phyloP scores from a whole-genome alignment of 2,888 invertebrate genomes.

The Caenorhabditis drosophilae region DNA sequence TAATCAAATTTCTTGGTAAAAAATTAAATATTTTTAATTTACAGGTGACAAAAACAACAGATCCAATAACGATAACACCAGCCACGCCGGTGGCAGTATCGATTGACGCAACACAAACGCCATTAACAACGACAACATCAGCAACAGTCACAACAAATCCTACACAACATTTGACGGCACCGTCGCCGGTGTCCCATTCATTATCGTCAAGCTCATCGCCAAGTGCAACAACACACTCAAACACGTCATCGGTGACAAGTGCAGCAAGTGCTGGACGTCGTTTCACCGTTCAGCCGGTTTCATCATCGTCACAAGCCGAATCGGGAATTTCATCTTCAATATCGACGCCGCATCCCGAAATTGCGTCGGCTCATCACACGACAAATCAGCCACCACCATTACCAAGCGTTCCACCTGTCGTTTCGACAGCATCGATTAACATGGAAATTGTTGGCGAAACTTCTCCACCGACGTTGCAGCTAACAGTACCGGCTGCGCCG shows the following conservation, averaged over 20 bases:
- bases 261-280: conserved; percentile 37
- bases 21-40: neutral
- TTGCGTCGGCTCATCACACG: neutral
- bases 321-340: conserved; percentile 46
- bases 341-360: conserved; percentile 39
- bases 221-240: conserved; percentile 49
- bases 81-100: conserved; percentile 11
- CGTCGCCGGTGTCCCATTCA: conserved; percentile 36
- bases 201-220: conserved; percentile 46
- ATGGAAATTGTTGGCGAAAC: conserved; percentile 7
- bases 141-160: conserved; percentile 6
- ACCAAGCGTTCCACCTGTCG: conserved; percentile 33
- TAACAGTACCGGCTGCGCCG: neutral
- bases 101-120: conserved; percentile 10
- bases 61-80: conserved; percentile 13
- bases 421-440: conserved; percentile 13
- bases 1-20: neutral
- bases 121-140: neutral
- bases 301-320: conserved; percentile 41
- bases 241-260: conserved; percentile 43
- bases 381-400: conserved; percentile 37
- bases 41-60: conserved; percentile 27
- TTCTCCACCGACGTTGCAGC: neutral
- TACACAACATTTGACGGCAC: conserved; percentile 19
- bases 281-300: conserved; percentile 50